phyloP scores from a whole-genome alignment of 2,888 invertebrate genomes.

The Odontocolon sp. region DNA sequence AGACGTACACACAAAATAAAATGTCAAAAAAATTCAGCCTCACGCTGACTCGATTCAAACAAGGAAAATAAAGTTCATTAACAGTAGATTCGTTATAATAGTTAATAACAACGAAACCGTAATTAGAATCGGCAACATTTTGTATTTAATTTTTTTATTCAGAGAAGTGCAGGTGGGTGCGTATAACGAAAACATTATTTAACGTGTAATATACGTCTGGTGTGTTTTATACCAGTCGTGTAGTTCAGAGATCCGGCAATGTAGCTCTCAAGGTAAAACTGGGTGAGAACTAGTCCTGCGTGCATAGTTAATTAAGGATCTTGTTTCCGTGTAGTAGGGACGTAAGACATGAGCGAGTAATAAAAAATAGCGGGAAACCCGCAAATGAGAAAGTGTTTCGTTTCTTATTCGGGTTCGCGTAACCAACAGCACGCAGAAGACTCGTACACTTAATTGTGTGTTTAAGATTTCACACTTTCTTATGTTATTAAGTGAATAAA shows the following conservation, averaged over 20 bases:
- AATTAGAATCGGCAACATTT: no score
- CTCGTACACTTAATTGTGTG: constrained; percentile 9
- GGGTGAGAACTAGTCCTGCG: constrained; percentile 22
- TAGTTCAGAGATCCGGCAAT: background rate
- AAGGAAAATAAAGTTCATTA: no score
- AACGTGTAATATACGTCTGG: background rate
- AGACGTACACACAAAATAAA: no score
- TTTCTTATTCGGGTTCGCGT: constrained; percentile 12
- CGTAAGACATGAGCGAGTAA: constrained; percentile 18
- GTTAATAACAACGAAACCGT: no score
- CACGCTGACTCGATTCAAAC: no score
- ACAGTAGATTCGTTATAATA: no score
- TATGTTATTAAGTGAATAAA: background rate
- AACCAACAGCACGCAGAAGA: constrained; percentile 3
- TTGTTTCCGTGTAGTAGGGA: constrained; percentile 22
- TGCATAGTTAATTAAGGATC: constrained; percentile 40
- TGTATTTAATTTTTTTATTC: background rate
- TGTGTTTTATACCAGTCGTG: background rate
- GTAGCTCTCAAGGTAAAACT: background rate
- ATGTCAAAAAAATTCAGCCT: no score
- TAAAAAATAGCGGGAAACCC: constrained; percentile 10
- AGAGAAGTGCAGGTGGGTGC: background rate
- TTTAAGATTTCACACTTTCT: background rate
- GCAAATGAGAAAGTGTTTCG: constrained; percentile 9
- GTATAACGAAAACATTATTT: background rate